These are phyloP conservation scores for Ardeotis arabs DNA, from an alignment of 2,113 vertebrate species.

Conservation along the genomic window DNA sequence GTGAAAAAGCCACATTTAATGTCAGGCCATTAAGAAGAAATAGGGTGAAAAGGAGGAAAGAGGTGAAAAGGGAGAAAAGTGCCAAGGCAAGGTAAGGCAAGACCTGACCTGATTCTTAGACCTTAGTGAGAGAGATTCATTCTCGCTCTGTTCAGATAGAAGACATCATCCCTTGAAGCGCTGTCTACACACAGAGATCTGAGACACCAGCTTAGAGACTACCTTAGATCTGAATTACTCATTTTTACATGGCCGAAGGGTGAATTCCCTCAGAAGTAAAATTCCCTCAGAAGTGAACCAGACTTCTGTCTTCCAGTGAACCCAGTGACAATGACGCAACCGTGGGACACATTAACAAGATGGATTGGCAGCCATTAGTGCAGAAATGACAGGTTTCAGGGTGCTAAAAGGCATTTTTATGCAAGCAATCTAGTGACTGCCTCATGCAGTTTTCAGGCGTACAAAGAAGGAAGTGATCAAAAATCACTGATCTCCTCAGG, in stretches of 20 bases:
- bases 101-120: too few relatives aligned
- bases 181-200: not conserved
- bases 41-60: too few relatives aligned
- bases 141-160: too few relatives aligned
- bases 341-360: not conserved
- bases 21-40: too few relatives aligned
- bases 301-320: not conserved
- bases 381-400: not conserved
- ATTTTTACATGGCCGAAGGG: not conserved
- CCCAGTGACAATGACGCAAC: not conserved
- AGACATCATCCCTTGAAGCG: too few relatives aligned
- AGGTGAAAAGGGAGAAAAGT: too few relatives aligned
- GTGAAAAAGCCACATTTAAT: too few relatives aligned
- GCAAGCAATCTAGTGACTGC: not conserved
- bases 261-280: not conserved
- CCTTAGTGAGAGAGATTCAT: too few relatives aligned
- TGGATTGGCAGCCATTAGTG: not conserved
- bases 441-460: not conserved
- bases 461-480: not conserved
- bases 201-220: too few relatives aligned
- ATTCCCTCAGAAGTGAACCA: not conserved
- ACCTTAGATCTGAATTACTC: too few relatives aligned
- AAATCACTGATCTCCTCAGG: not conserved
- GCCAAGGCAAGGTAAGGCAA: too few relatives aligned
- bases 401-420: not conserved